These are phyloP conservation scores for Drosophila leontia DNA, from an alignment of 1,140 invertebrate species.

Conservation along the genomic window DNA sequence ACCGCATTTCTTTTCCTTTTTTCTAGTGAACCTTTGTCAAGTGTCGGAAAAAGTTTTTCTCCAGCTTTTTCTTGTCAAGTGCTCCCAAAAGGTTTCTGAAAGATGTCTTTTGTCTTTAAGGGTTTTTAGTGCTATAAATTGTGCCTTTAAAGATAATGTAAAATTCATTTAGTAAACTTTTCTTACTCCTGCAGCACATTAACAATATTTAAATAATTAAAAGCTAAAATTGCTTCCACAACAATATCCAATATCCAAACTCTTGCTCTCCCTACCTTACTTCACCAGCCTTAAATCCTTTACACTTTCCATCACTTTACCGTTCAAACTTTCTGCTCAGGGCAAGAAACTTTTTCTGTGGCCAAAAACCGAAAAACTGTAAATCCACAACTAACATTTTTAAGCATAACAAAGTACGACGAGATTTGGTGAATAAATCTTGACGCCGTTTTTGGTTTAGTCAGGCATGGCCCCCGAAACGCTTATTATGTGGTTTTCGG, in stretches of 20 bases:
- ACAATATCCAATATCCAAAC: background rate
- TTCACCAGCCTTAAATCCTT: background rate
- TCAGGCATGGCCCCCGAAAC: conserved; percentile 56
- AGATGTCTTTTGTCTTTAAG: conserved; percentile 14
- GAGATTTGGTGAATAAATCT: conserved; percentile 73
- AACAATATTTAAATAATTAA: background rate
- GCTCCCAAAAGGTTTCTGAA: background rate
- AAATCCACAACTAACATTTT: conserved; percentile 75
- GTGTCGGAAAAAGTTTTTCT: conserved; percentile 53
- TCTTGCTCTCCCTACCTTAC: background rate
- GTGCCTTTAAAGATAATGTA: background rate
- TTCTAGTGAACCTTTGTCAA: conserved; percentile 39
- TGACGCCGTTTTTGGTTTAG: conserved; percentile 67
- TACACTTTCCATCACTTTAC: conserved; percentile 26
- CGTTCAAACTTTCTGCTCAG: conserved; percentile 29
- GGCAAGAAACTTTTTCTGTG: conserved; percentile 48
- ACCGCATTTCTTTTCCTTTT: conserved; percentile 14
- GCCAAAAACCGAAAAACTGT: conserved; percentile 61
- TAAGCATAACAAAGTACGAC: conserved; percentile 75
- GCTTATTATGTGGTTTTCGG: conserved; percentile 54
- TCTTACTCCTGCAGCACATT: too few relatives aligned
- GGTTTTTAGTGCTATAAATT: background rate
- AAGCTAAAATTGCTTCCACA: background rate
- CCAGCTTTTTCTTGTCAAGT: conserved; percentile 6
- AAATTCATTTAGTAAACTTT: background rate